Base-by-base conservation (phyloP, 1,140 invertebrate species). In the Drosophila arawakana region DNA sequence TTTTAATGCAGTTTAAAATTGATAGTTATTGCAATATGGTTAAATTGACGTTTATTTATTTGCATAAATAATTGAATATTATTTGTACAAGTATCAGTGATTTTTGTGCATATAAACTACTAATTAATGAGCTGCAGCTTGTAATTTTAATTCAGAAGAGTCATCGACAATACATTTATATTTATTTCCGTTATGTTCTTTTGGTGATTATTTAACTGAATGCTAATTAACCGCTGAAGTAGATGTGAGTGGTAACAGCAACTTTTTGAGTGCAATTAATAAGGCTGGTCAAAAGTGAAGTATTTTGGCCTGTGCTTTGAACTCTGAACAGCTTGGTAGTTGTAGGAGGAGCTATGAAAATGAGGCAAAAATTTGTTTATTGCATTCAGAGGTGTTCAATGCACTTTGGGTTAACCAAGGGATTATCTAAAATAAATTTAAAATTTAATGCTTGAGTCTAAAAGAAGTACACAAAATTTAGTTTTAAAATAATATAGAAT, bases 121-220 rank as follows among this genome's bases (percentile, higher is more conserved):
- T 54, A 54, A 62, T 62, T 63, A 71, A 71, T 63, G 65, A 63
- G 50, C 50, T 30, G 49, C 18, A 55, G 34, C 52, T 57, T 30
- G 47, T 57, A 41, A 35, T 60, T 47, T 34, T 9, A 49, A 67
- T 47, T 21, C 61, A 25, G 6, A 50, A 62, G 37, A 15, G 39
- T 21, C 39, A 62, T 70, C 58, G 39, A 46, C 41, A 61, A 11
- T 41, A 30, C 18, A 59, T 49, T 15, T 46, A 30, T 37, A 61
- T 35, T 44, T 61, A 18, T 11, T 37, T 61, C 41, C 30, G 47
- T 47, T 41, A 0, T n/a, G 39, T 4, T n/a, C 1, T 25, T 34
- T 54, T 34, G 55, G 47, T 46, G 3, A 34, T 71, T 57, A 46
- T 57, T 63, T 57, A 8, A 13, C 18, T 41, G 34, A 54, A 13